Percentiles rank a stretch among this genome's conserved stretches.
Conservation (phyloP, 2,797 vertebrate genomes). For the Triplophysa bombifrons region DNA sequence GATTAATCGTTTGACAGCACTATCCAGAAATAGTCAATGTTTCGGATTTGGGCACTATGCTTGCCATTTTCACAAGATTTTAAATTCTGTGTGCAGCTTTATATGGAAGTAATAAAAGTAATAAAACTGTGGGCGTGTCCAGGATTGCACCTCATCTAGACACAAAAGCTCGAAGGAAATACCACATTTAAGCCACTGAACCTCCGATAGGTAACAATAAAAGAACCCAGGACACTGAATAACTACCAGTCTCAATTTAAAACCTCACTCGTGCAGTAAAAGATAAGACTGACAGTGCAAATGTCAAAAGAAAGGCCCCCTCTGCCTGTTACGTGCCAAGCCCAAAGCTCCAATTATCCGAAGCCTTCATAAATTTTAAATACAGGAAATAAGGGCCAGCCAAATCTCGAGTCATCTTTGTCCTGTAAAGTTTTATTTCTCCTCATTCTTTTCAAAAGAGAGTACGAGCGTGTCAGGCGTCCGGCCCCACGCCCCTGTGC, state of each 20-base stretch:
- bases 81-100: not conserved
- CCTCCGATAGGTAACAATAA: not conserved
- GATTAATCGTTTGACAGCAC: too few relatives aligned
- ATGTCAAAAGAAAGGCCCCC: not conserved
- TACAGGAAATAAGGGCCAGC: not conserved
- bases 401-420: slow-evolving; percentile 24
- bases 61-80: not conserved
- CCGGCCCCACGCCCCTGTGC: not conserved
- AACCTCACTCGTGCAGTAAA: not conserved
- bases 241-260: not conserved
- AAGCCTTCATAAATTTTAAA: not conserved
- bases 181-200: not conserved
- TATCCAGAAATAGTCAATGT: too few relatives aligned
- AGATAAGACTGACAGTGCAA: not conserved
- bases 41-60: not conserved
- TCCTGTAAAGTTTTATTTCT: slow-evolving; percentile 23
- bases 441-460: slow-evolving; percentile 14
- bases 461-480: slow-evolving; percentile 4
- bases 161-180: slow-evolving; percentile 11
- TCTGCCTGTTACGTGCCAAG: not conserved
- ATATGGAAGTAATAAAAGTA: not conserved
- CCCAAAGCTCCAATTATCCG: not conserved
- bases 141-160: not conserved
- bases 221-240: not conserved
- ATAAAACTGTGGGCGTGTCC: not conserved